Base-by-base conservation (phyloP, 1,140 invertebrate genomes). In the Bacillus rossius region DNA sequence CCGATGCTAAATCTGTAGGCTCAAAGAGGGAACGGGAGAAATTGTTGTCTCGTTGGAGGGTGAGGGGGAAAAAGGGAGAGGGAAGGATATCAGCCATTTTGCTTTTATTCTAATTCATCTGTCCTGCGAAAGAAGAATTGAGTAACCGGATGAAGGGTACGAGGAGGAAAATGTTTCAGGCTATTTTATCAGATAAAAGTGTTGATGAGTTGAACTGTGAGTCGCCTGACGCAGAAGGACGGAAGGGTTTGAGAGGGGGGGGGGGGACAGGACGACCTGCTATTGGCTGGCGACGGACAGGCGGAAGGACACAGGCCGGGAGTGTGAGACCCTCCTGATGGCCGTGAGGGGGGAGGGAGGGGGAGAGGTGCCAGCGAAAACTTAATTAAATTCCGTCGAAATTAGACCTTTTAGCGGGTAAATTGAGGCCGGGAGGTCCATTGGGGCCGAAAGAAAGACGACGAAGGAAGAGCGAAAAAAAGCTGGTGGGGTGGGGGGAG, bases 351-450 rank as follows among this genome's bases (percentile, higher is more conserved):
- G 38, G 17, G 13, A 13, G 38, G 38, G 13, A 40, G 38, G 38
- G 29, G 29, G 10, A 10, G 29, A 34, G 29, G 29, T 10, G 29
- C 29, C 29, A 34, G 29, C 29, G 29, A 17, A 54, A 40, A 57
- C 55, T 57, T 57, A 57, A 57, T 57, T 57, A 57, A 57, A 57
- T 57, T 57, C 55, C 55, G 55, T 57, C 55, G 43, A 40, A 57
- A 57, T 57, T 57, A 57, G 55, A 57, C 55, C 55, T 57, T 57
- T 57, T 57, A 57, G 55, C 50, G 43, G 55, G 55, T 57, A 57
- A 34, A 57, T 57, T 23, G 55, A 47, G 25, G n/a, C 25, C 19
- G 55, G 45, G 40, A 14, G 55, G 55, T 54, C 52, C 52, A 41
- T 19, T 54, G 52, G 52, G 52, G 37, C 22, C 34, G 26, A 34